Conservation (phyloP, 2,113 vertebrate genomes). For the Copsychus sechellarum region DNA sequence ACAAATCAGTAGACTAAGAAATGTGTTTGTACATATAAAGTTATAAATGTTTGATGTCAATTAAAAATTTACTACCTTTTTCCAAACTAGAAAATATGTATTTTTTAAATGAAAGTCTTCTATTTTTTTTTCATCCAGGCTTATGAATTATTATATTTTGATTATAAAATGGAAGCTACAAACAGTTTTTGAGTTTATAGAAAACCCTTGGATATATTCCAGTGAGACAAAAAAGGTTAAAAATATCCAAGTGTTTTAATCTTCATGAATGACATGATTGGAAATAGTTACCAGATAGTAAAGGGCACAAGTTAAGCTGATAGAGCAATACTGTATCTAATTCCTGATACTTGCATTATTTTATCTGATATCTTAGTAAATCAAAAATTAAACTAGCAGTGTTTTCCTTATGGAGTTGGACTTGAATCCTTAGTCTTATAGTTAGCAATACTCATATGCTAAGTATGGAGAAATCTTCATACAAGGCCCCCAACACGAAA, state of each 20-base stretch:
- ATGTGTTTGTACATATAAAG: neutral
- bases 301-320: neutral
- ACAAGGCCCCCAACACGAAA: neutral
- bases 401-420: neutral
- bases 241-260: neutral
- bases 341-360: neutral
- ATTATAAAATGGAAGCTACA: neutral
- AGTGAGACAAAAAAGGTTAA: neutral
- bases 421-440: neutral
- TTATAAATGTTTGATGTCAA: neutral
- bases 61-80: neutral
- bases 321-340: neutral
- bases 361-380: neutral
- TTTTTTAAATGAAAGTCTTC: neutral
- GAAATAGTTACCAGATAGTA: neutral
- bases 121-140: neutral
- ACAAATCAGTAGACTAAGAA: neutral
- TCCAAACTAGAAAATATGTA: neutral
- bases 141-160: neutral
- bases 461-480: neutral
- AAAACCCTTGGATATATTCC: neutral
- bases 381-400: neutral
- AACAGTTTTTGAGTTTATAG: neutral
- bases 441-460: neutral
- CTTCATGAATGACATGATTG: neutral